Percentiles rank a stretch among this genome's conserved stretches.
Conservation (phyloP, 2,797 vertebrate species). For the Acanthornis magna region DNA sequence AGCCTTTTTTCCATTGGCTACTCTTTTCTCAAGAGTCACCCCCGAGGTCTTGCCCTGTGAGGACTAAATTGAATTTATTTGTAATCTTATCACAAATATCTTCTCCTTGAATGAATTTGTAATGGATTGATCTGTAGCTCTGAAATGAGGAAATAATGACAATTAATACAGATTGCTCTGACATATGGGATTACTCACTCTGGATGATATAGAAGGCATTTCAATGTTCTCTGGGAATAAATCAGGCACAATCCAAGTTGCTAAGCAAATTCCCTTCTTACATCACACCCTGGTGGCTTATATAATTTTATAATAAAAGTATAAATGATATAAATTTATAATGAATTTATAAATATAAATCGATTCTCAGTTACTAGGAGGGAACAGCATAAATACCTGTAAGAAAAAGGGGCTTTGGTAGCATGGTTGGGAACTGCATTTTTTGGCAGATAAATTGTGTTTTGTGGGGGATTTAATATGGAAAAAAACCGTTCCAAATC, state of each 20-base stretch:
- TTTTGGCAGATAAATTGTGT: not conserved
- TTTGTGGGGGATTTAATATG: not conserved
- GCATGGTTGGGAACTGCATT: fast-evolving
- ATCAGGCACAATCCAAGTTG: constrained; percentile 14
- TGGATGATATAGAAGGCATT: constrained; percentile 14
- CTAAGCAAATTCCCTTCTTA: constrained; percentile 6
- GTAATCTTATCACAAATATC: not conserved
- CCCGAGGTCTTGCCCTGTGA: not conserved
- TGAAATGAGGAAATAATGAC: not conserved
- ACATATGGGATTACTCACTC: constrained; percentile 36
- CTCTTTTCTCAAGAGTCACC: not conserved
- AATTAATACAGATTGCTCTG: constrained; percentile 17
- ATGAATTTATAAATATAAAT: not conserved
- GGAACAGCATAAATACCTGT: not conserved
- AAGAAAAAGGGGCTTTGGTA: not conserved
- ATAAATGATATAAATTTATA: not conserved
- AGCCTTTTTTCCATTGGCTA: not conserved
- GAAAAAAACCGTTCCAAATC: not conserved
- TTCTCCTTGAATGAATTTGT: not conserved
- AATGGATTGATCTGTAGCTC: not conserved
- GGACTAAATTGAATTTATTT: not conserved
- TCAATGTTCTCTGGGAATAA: constrained; percentile 41
- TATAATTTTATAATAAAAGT: not conserved
- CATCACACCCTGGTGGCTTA: not conserved
- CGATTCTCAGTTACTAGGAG: not conserved